A percentile compares a stretch with the other conserved stretches of the same genome.
These are phyloP conservation scores for Chymomyza fuscimana DNA, from an alignment of 2,888 invertebrate genomes.

Conservation along the genomic window DNA sequence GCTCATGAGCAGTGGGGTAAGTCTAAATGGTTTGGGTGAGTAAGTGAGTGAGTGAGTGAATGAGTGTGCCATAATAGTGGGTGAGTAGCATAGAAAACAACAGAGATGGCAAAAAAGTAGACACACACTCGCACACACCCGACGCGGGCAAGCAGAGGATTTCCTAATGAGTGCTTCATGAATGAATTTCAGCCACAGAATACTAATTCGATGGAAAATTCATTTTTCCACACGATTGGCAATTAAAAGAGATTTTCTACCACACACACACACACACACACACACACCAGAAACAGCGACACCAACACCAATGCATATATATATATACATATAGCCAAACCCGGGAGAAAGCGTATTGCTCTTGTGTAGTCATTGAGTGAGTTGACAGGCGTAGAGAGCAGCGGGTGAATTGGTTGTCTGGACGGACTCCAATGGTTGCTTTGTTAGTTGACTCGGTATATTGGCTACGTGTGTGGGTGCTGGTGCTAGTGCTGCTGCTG, in stretches of 20 bases:
- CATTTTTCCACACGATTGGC: slow-evolving; percentile 79
- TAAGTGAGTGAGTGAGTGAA: slow-evolving; percentile 13
- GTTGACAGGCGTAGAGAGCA: slow-evolving; percentile 59
- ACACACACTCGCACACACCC: background rate
- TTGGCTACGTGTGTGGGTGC: background rate
- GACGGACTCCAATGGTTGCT: slow-evolving; percentile 1
- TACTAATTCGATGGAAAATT: slow-evolving; percentile 79
- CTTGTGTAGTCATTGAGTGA: slow-evolving; percentile 69
- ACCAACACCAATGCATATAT: background rate
- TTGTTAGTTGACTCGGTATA: background rate
- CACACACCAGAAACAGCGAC: slow-evolving; percentile 13
- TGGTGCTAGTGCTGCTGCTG: background rate
- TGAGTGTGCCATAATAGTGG: slow-evolving; percentile 5
- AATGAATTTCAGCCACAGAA: slow-evolving; percentile 78
- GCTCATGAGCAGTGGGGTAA: too few relatives aligned
- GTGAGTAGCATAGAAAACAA: background rate
- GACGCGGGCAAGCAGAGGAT: slow-evolving; percentile 57
- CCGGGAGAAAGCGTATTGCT: slow-evolving; percentile 47
- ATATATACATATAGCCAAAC: background rate
- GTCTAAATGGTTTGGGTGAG: slow-evolving; percentile 34
- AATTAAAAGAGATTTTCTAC: slow-evolving; percentile 77
- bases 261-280: slow-evolving; percentile 55
- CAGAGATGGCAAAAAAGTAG: slow-evolving; percentile 14
- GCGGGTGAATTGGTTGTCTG: background rate
- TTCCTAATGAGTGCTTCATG: slow-evolving; percentile 78